Evolutionary conservation across 2,797 vertebrate species (phyloP).

Genomic region (Hippocampus kuda): DNA sequence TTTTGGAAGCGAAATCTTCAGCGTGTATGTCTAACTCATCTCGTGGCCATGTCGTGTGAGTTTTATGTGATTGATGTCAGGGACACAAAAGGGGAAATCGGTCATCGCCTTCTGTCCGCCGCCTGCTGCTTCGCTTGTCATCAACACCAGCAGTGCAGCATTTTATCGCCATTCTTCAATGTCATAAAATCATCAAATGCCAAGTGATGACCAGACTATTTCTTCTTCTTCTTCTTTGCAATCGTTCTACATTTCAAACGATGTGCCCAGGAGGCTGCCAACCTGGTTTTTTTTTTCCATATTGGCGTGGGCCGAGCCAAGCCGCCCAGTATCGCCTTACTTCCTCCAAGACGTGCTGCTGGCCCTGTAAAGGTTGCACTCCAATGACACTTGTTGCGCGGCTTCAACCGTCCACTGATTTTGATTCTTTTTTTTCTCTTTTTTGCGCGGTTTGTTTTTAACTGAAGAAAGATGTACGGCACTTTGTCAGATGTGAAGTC

Average conservation of each 20-base stretch:
- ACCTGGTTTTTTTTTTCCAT: slow-evolving; percentile 82
- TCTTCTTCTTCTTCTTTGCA: slow-evolving; percentile 78
- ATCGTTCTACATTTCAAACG: slow-evolving; percentile 65
- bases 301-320: slow-evolving; percentile 61
- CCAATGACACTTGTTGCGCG: no score
- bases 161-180: slow-evolving; percentile 52
- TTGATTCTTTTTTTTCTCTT: not conserved
- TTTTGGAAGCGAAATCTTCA: not conserved
- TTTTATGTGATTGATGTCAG: not conserved
- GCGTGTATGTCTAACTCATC: not conserved
- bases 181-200: slow-evolving; percentile 64
- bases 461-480: not conserved
- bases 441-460: not conserved
- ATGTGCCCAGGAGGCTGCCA: slow-evolving; percentile 72
- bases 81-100: no score
- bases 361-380: slow-evolving; percentile 1
- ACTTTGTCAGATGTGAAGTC: not conserved
- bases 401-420: no score
- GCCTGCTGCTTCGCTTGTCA: slow-evolving; percentile 55
- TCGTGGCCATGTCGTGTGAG: not conserved
- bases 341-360: not conserved
- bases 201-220: slow-evolving; percentile 70
- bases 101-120: no score
- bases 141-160: slow-evolving; percentile 57
- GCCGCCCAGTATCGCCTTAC: slow-evolving; percentile 41